Base-by-base conservation (phyloP, 2,797 vertebrate species). In the Gallinago stenura region DNA sequence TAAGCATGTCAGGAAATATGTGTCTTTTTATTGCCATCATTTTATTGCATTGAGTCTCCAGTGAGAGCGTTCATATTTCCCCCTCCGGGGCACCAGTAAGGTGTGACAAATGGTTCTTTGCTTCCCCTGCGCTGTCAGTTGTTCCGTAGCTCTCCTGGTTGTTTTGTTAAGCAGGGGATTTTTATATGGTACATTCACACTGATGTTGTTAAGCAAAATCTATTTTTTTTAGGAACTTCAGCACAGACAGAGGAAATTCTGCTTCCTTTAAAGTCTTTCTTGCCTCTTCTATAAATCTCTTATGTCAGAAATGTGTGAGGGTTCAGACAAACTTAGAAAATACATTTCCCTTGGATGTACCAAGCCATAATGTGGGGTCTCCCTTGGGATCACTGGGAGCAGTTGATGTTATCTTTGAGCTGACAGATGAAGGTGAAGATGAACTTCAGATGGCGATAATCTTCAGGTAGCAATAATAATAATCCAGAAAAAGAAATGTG, bases 221-320 rank as follows among this genome's bases (percentile, higher is more conserved):
- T 86, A 1, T 58, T 85, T 91, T 91, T 91, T 96, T 90, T 62
- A 79, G 83, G 84, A 94, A 87, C 87, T 89, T 86, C 26, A 48
- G 31, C 7, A 24, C 8, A 81, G 65, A 16, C 31, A 77, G 62
- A 51, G 70, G 88, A 94, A 92, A 79, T 86, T 91, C 43, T 69
- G 21, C 53, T 79, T 92, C 68, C 71, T 31, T 46, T 80, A 30
- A 69, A 83, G 46, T 41, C 33, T 90, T 61, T 76, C 46, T 87
- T 65, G 22, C 56, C 53, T 94, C 25, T 71, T 80, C 68, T 84
- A 0, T 65, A 70, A 12, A 62, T 76, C 7, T 50, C 58, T 86
- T 73, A 5, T 60, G 11, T 58, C 39, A 76, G 57, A 71, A 93
- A 15, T 72, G 33, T 9, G 6, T 39, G 12, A 6, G 10, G 15